A percentile compares a stretch with the other conserved stretches of the same genome.
Conservation (phyloP, 2,888 invertebrate species). For the Synergus umbraculus region DNA sequence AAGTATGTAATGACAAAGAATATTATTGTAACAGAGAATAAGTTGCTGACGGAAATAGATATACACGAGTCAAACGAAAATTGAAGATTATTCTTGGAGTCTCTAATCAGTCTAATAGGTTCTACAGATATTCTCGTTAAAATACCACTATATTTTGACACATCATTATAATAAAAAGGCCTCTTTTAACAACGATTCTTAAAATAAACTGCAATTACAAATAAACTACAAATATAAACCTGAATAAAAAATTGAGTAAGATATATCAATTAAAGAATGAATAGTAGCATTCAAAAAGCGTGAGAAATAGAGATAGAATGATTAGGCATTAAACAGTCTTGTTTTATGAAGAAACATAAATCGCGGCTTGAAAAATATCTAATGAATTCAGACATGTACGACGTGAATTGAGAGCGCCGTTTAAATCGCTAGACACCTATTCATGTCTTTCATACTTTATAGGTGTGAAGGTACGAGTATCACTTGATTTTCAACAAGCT, state of each 20-base stretch:
- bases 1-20: background rate
- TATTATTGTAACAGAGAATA: background rate
- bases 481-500: conserved; percentile 31
- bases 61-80: background rate
- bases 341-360: conserved; percentile 11
- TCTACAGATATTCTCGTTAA: no score
- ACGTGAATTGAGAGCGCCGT: conserved; percentile 8
- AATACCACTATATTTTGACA: no score
- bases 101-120: background rate
- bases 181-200: no score
- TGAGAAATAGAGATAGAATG: conserved; percentile 5
- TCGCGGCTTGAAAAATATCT: conserved; percentile 3
- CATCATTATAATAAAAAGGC: no score
- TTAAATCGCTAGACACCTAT: conserved; percentile 11
- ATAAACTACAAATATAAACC: conserved; percentile 1
- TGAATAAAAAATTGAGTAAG: background rate
- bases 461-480: conserved; percentile 14
- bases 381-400: conserved; percentile 12
- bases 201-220: background rate
- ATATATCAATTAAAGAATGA: background rate
- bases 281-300: background rate
- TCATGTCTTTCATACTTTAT: conserved; percentile 28
- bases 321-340: background rate
- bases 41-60: background rate
- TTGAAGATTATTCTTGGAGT: background rate